Percentiles rank a stretch among this genome's conserved stretches.
These are phyloP conservation scores for Pipa parva DNA, from an alignment of 2,113 vertebrate species.

Conservation along the genomic window DNA sequence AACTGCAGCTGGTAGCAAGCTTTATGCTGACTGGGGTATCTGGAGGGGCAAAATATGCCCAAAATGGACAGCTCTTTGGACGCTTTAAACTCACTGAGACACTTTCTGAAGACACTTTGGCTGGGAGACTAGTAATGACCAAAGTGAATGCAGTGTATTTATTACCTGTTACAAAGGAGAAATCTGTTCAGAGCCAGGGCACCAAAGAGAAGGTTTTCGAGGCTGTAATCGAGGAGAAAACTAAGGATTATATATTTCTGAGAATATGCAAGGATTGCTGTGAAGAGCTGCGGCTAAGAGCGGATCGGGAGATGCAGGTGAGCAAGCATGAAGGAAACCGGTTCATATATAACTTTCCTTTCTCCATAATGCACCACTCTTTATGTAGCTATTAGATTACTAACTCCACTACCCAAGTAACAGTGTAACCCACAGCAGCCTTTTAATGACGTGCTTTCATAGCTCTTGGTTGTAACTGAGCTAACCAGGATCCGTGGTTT, in stretches of 20 bases:
- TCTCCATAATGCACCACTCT: too few relatives aligned
- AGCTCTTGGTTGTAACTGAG: too few relatives aligned
- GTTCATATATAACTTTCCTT: too few relatives aligned
- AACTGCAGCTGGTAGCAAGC: slow-evolving; percentile 93
- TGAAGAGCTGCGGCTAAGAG: slow-evolving; percentile 81
- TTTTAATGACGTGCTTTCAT: too few relatives aligned
- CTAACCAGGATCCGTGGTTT: too few relatives aligned
- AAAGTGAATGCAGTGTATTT: slow-evolving; percentile 96
- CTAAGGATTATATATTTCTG: slow-evolving; percentile 98
- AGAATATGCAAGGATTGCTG: slow-evolving; percentile 95
- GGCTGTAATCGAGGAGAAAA: slow-evolving; percentile 96
- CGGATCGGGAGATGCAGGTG: slow-evolving; percentile 93
- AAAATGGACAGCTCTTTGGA: slow-evolving; percentile 93
- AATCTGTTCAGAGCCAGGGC: slow-evolving; percentile 75
- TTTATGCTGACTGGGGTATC: slow-evolving; percentile 98
- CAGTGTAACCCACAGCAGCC: too few relatives aligned
- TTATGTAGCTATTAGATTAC: too few relatives aligned
- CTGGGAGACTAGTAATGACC: slow-evolving; percentile 96
- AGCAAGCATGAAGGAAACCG: too few relatives aligned
- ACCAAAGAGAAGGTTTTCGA: slow-evolving; percentile 97
- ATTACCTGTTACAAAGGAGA: slow-evolving; percentile 84
- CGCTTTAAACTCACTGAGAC: slow-evolving; percentile 97
- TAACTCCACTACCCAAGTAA: too few relatives aligned
- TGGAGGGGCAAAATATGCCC: slow-evolving; percentile 95
- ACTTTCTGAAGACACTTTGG: slow-evolving; percentile 96